A percentile compares a stretch with the other conserved stretches of the same genome.
These are phyloP conservation scores for Aspidoscelis tigris DNA, from an alignment of 2,113 vertebrate genomes.

Conservation along the genomic window DNA sequence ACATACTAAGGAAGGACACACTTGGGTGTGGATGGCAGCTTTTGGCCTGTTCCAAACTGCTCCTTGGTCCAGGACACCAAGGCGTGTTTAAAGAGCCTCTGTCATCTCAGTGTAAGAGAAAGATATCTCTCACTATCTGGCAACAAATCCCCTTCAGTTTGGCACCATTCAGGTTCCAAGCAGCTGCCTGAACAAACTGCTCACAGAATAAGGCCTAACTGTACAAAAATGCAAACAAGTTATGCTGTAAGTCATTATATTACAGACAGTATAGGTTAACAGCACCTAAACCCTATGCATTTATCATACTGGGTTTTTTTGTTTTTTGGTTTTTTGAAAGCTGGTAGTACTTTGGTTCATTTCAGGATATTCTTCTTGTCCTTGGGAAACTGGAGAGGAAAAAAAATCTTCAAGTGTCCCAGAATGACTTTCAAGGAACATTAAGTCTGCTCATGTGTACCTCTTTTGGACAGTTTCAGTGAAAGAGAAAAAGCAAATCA, in stretches of 20 bases:
- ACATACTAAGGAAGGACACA: too few relatives aligned
- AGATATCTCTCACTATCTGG: too few relatives aligned
- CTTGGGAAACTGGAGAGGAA: background rate
- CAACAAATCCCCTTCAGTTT: background rate
- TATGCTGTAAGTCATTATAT: background rate
- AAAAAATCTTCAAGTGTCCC: constrained; percentile 3
- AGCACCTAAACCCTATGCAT: background rate
- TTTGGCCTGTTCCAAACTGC: too few relatives aligned
- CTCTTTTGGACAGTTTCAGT: constrained; percentile 30
- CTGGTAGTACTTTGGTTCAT: background rate
- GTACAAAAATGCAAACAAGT: background rate
- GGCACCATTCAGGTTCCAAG: background rate
- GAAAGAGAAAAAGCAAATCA: constrained; percentile 10
- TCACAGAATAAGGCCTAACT: background rate
- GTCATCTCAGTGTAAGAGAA: too few relatives aligned
- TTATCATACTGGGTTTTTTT: background rate
- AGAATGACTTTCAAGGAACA: constrained; percentile 50
- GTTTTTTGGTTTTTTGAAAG: constrained; percentile 4
- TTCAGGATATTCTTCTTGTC: constrained; percentile 1
- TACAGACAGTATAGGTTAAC: background rate
- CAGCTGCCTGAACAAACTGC: background rate
- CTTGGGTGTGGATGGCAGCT: too few relatives aligned
- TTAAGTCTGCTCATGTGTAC: constrained; percentile 41
- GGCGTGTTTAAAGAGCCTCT: too few relatives aligned
- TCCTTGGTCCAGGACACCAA: too few relatives aligned